Evolutionary conservation across 2,888 invertebrate genomes (phyloP), one percentile per base, ranked within the genome.

Genomic region (Ceraclea dissimilis): DNA sequence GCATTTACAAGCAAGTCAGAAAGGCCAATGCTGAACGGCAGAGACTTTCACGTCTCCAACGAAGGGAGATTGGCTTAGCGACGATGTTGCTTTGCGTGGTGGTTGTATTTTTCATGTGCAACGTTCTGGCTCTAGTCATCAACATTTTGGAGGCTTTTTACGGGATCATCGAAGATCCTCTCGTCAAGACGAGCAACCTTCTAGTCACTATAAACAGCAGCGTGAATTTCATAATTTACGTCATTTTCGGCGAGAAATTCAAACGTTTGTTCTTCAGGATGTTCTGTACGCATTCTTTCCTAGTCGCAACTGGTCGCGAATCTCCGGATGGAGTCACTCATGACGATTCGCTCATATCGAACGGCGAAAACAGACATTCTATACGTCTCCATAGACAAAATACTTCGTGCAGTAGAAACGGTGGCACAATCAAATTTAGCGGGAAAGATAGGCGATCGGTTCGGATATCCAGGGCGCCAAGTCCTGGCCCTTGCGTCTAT

Each of bases 171-270:
- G 78, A 82, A 63, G 83, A 86, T 65, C 82, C 84, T 66, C 76
- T 91, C 65, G 86, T 92, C 52, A 87, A 89, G 67, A 81, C 83
- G 34, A 92, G 90, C 68, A 97, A 98, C 74, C 82, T 97, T 55
- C 81, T 97, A 61, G 95, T 98, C 56, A 96, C 94, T 62, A 86
- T 97, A 70, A 98, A 98, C 78, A 95, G 95, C 68, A 94, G 95
- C 68, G 92, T 96, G 61, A 98, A 98, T 75, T 97, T 98, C 71
- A 85, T 98, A 63, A 94, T 98, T 66, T 98, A 98, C 76, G 95
- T 96, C 63, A 95, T 95, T 63, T 96, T 97, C 71, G 97, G 97
- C 1, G 93, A 96, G 70, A 96, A 97, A 71, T 97, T 97, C 76
- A 90, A 93, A 69, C 80, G 90, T 60, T 83, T 93, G 63, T 92